phyloP scores from a whole-genome alignment of 2,888 invertebrate genomes.

The Agrypnus murinus region DNA sequence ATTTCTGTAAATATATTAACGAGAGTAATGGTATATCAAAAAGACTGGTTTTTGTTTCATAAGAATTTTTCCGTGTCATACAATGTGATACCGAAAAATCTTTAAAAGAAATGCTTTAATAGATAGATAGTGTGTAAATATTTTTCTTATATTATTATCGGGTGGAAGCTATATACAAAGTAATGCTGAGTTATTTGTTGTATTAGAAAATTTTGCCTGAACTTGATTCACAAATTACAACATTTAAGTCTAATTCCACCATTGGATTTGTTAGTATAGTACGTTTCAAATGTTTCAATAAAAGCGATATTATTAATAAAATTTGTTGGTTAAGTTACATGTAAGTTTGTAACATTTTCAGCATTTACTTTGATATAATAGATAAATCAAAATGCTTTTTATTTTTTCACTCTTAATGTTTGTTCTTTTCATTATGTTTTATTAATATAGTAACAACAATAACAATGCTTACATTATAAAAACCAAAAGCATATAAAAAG shows the following conservation, averaged over 20 bases:
- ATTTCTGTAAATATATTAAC: slow-evolving; percentile 50
- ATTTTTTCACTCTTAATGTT: too few species aligned
- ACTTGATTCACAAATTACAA: too few species aligned
- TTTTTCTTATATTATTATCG: background rate
- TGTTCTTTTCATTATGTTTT: too few species aligned
- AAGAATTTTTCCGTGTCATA: slow-evolving; percentile 38
- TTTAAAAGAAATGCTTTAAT: slow-evolving; percentile 32
- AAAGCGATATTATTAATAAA: too few species aligned
- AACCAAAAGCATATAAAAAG: background rate
- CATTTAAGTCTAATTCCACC: too few species aligned
- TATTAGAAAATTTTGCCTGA: too few species aligned
- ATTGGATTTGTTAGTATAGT: too few species aligned
- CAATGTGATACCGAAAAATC: slow-evolving; percentile 36
- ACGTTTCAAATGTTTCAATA: too few species aligned
- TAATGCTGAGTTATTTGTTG: background rate
- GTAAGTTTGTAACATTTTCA: too few species aligned
- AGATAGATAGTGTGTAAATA: slow-evolving; percentile 18
- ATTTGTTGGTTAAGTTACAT: too few species aligned
- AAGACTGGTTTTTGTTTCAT: slow-evolving; percentile 44
- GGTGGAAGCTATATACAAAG: background rate
- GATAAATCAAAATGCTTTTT: too few species aligned
- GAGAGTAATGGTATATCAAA: slow-evolving; percentile 42
- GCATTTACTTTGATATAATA: too few species aligned
- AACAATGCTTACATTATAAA: background rate
- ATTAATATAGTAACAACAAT: background rate